Evolutionary conservation across 2,797 vertebrate species (phyloP).

Genomic region (Tapera naevia): DNA sequence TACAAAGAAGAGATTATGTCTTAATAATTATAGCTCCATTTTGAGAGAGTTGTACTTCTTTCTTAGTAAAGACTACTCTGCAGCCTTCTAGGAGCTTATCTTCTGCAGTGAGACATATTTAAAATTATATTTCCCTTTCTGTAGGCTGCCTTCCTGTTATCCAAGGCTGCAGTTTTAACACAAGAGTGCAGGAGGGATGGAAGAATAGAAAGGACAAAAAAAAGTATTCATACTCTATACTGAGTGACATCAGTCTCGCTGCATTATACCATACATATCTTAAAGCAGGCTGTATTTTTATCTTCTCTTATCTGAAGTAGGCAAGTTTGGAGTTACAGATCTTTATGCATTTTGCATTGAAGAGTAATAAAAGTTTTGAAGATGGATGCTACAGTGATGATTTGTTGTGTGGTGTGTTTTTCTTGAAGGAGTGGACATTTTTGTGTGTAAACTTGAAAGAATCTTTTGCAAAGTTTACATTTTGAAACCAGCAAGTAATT

Average conservation of each 20-base stretch:
- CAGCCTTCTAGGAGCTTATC: neutral
- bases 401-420: neutral
- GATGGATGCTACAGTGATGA: neutral
- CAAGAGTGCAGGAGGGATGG: neutral
- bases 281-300: neutral
- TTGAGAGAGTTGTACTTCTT: neutral
- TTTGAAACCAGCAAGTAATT: neutral
- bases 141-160: neutral
- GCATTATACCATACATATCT: accelerated
- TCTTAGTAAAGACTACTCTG: neutral
- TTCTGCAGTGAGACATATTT: neutral
- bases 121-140: neutral
- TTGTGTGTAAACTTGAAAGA: neutral
- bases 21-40: neutral
- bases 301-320: neutral
- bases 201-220: neutral
- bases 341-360: neutral
- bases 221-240: accelerated
- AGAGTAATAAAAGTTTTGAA: neutral
- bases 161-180: neutral
- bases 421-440: neutral
- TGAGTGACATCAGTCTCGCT: neutral
- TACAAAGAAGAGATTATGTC: neutral
- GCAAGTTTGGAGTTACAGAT: neutral
- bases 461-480: neutral